Evolutionary conservation across 2,797 vertebrate species (phyloP).

Genomic region (Graptemys geographica): DNA sequence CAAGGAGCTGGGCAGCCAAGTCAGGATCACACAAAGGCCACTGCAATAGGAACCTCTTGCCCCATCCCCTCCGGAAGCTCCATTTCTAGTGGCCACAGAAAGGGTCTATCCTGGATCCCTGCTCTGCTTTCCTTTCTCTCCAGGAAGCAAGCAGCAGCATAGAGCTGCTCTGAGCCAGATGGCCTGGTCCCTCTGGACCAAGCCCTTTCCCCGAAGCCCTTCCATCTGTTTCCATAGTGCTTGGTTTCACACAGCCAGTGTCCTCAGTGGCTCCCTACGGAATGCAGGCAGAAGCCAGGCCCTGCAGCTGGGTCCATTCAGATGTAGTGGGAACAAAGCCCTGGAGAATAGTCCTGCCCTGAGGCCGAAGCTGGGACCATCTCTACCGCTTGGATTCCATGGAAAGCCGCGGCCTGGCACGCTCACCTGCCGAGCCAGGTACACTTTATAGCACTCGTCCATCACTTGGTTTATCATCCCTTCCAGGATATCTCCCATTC

Average conservation of each 20-base stretch:
- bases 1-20: not conserved
- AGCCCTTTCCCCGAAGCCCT: not conserved
- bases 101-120: not conserved
- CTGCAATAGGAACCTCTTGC: not conserved
- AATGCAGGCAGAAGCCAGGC: not conserved
- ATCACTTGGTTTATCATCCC: constrained; percentile 79
- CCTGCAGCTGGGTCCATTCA: not conserved
- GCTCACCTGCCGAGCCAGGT: constrained; percentile 83
- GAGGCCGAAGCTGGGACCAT: not conserved
- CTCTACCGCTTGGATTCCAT: not conserved
- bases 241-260: not conserved
- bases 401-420: rapidly evolving
- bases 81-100: not conserved
- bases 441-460: constrained; percentile 72
- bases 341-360: not conserved
- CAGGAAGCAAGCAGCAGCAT: not conserved
- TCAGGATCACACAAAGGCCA: not conserved
- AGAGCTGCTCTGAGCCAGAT: not conserved
- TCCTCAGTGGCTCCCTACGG: not conserved
- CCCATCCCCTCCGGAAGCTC: not conserved
- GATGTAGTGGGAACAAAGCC: not conserved
- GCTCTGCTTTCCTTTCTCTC: not conserved
- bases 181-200: not conserved
- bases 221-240: not conserved
- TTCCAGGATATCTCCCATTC: constrained; percentile 77